Percentiles rank a stretch among this genome's conserved stretches.
phyloP scores from a whole-genome alignment of 2,888 invertebrate genomes.

The Athrips mouffetella region DNA sequence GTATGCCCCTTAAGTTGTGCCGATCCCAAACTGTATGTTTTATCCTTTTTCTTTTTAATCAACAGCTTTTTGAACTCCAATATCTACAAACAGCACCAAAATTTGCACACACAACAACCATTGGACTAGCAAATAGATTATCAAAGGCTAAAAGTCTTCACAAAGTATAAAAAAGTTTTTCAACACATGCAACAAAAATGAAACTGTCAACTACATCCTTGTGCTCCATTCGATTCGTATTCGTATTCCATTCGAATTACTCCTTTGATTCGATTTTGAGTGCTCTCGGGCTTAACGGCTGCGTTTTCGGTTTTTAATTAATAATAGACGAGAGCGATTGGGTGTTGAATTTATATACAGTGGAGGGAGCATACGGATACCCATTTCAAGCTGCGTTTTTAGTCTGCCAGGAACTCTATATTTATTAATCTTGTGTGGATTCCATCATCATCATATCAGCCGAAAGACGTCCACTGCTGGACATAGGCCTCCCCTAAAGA shows the following conservation, averaged over 20 bases:
- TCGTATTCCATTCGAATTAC: constrained; percentile 63
- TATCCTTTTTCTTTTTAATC: too few species aligned
- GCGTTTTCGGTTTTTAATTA: constrained; percentile 67
- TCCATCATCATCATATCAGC: too few species aligned
- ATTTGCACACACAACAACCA: background rate
- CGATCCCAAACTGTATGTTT: too few species aligned
- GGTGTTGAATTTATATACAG: constrained; percentile 16
- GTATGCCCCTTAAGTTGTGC: too few species aligned
- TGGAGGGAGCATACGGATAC: too few species aligned
- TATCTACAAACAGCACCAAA: too few species aligned
- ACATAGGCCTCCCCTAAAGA: too few species aligned
- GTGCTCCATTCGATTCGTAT: constrained; percentile 16
- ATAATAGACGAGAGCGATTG: constrained; percentile 47
- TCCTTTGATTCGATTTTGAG: constrained; percentile 64
- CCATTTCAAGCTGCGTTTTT: too few species aligned
- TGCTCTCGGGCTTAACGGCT: constrained; percentile 53
- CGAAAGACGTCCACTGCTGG: too few species aligned
- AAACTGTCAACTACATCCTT: constrained; percentile 14
- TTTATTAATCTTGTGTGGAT: too few species aligned
- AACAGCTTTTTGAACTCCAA: too few species aligned
- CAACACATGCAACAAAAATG: background rate
- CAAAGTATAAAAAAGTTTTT: background rate
- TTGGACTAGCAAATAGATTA: background rate
- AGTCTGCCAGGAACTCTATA: too few species aligned
- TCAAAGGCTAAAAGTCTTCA: background rate